phyloP scores from a whole-genome alignment of 2,888 invertebrate species.

The Brachyptera putata region DNA sequence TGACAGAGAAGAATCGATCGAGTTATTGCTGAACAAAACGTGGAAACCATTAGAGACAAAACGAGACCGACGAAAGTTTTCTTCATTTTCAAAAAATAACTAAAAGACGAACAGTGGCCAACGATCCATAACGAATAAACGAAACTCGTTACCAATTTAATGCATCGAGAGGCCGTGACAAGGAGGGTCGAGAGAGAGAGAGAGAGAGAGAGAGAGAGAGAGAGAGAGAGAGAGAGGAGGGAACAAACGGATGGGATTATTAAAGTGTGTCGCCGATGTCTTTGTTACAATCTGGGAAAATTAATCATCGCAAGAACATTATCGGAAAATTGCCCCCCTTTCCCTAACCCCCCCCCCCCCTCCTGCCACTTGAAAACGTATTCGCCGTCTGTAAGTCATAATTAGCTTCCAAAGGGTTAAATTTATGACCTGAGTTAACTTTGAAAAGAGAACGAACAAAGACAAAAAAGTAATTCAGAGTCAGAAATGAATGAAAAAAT shows the following conservation, averaged over 20 bases:
- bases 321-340: slow-evolving; percentile 27
- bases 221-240: slow-evolving; percentile 16
- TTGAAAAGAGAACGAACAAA: slow-evolving; percentile 13
- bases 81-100: slow-evolving; percentile 21
- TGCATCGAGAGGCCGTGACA: slow-evolving; percentile 24
- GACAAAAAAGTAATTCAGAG: slow-evolving; percentile 9
- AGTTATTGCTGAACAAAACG: slow-evolving; percentile 27
- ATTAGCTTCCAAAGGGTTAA: slow-evolving; percentile 29
- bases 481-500: slow-evolving; percentile 20
- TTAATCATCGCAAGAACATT: slow-evolving; percentile 30
- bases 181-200: slow-evolving; percentile 19
- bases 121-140: slow-evolving; percentile 32
- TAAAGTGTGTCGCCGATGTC: slow-evolving; percentile 31
- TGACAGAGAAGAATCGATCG: slow-evolving; percentile 29
- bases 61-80: slow-evolving; percentile 20
- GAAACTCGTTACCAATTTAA: slow-evolving; percentile 30
- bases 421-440: slow-evolving; percentile 31
- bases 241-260: slow-evolving; percentile 27
- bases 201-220: slow-evolving; percentile 10
- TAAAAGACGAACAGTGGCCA: slow-evolving; percentile 27
- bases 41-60: slow-evolving; percentile 28
- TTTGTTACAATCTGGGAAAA: slow-evolving; percentile 30
- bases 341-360: too few relatives aligned
- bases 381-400: slow-evolving; percentile 31
- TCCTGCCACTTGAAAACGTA: slow-evolving; percentile 26